Evolutionary conservation across 1,140 invertebrate species (phyloP).

Genomic region (Sinonovacula constricta): DNA sequence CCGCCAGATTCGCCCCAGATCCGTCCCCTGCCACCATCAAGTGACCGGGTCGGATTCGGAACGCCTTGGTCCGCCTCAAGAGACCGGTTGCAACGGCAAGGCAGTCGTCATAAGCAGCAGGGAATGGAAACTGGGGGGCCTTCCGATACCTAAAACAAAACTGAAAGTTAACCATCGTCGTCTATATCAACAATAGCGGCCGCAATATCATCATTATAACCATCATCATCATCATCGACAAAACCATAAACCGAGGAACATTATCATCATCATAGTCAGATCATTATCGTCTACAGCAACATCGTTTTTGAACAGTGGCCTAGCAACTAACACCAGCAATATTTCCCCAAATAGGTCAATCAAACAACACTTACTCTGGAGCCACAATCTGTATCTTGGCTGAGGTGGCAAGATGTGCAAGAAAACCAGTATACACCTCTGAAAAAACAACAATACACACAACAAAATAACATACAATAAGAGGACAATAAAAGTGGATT

Average conservation of each 20-base stretch:
- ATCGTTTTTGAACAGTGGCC: too few species aligned
- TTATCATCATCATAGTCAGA: too few species aligned
- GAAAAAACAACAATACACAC: too few species aligned
- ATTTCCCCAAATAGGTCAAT: too few species aligned
- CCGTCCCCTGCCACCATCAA: constrained; percentile 71
- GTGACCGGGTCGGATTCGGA: constrained; percentile 60
- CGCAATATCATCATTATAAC: too few species aligned
- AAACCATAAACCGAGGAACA: too few species aligned
- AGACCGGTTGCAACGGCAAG: constrained; percentile 66
- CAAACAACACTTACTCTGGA: constrained; percentile 72
- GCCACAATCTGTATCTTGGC: constrained; percentile 65
- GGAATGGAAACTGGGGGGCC: constrained; percentile 71
- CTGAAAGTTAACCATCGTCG: not conserved
- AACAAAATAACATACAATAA: too few species aligned
- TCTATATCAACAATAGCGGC: too few species aligned
- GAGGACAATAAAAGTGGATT: too few species aligned
- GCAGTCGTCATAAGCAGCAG: constrained; percentile 70
- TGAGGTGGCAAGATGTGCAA: constrained; percentile 62
- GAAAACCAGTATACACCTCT: constrained; percentile 65
- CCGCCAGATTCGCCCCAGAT: constrained; percentile 73
- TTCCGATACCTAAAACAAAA: constrained; percentile 68
- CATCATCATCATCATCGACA: too few species aligned
- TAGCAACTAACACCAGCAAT: not conserved
- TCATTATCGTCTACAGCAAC: too few species aligned
- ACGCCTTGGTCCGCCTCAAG: constrained; percentile 55